A percentile compares a stretch with the other conserved stretches of the same genome.
phyloP scores from a whole-genome alignment of 1,140 invertebrate species.

The Heliconius himera region DNA sequence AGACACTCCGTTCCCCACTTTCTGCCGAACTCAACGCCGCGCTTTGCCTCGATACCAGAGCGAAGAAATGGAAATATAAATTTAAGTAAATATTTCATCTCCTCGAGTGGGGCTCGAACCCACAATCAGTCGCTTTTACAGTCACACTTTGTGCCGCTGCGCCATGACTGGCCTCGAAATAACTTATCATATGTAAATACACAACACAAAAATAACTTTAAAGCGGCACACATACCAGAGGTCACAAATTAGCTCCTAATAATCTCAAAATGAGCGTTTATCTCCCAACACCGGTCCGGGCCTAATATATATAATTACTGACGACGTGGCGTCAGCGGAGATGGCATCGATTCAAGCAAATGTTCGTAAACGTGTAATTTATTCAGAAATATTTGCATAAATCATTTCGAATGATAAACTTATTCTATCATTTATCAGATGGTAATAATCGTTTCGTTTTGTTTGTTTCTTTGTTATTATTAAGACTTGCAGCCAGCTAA shows the following conservation, averaged over 20 bases:
- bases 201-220: background rate
- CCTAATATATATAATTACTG: conserved; percentile 32
- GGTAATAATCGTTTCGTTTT: background rate
- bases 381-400: conserved; percentile 47
- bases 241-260: conserved; percentile 3
- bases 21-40: too few relatives aligned
- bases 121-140: too few relatives aligned
- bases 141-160: too few relatives aligned
- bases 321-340: conserved; percentile 2
- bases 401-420: conserved; percentile 9
- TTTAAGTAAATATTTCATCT: too few relatives aligned
- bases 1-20: too few relatives aligned
- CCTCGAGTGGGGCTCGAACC: too few relatives aligned
- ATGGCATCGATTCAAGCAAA: conserved; percentile 39
- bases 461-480: background rate
- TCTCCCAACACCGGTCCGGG: conserved; percentile 19
- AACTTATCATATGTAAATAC: background rate
- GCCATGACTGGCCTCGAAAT: background rate
- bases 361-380: conserved; percentile 50
- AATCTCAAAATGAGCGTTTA: conserved; percentile 17
- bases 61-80: too few relatives aligned
- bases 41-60: too few relatives aligned
- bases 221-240: background rate
- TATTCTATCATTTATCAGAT: background rate
- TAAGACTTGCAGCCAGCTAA: too few relatives aligned